Conservation (phyloP, 2,113 vertebrate species). For the Tursiops truncatus region DNA sequence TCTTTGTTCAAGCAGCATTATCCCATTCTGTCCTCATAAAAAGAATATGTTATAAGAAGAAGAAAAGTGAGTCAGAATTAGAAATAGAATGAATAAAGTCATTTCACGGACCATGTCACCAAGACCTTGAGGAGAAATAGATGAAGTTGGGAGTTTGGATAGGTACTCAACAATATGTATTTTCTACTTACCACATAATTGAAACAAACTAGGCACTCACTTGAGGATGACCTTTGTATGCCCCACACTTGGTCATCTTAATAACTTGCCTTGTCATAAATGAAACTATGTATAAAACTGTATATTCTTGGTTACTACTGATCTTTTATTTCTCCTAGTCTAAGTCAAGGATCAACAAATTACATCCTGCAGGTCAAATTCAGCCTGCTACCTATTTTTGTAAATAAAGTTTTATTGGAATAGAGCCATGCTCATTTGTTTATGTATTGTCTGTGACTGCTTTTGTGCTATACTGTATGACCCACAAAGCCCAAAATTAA, state of each 20-base stretch:
- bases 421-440: too few species aligned
- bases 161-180: background rate
- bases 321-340: background rate
- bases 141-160: background rate
- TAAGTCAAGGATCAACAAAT: background rate
- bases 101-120: background rate
- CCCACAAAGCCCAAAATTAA: too few species aligned
- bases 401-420: too few species aligned
- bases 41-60: slow-evolving; percentile 1
- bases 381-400: too few species aligned
- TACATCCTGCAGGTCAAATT: too few species aligned
- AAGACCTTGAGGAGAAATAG: background rate
- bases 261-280: background rate
- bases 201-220: background rate
- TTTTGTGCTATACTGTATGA: too few species aligned
- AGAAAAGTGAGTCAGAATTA: background rate
- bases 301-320: background rate
- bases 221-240: background rate
- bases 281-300: background rate
- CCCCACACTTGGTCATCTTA: too few species aligned
- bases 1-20: background rate
- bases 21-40: background rate
- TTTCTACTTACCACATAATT: background rate
- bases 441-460: too few species aligned
- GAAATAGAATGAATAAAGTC: background rate